Evolutionary conservation across 2,888 invertebrate species (phyloP).

Genomic region (Cheilosia vulpina): DNA sequence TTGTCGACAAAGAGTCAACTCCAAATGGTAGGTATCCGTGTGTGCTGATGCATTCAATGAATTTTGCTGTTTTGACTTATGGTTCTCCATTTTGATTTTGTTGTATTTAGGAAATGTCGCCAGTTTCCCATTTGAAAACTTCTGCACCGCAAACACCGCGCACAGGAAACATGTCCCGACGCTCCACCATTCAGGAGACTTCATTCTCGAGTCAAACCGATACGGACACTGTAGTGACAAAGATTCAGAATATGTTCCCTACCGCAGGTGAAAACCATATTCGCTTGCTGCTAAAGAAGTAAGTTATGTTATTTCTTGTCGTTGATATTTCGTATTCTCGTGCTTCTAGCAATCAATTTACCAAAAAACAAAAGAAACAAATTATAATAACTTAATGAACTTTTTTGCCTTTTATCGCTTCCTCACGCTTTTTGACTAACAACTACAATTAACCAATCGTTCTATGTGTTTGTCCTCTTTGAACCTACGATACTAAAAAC

Average conservation of each 20-base stretch:
- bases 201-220: constrained; percentile 87
- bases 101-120: constrained; percentile 82
- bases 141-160: constrained; percentile 79
- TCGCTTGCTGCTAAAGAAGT: constrained; percentile 94
- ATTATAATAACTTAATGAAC: constrained; percentile 49
- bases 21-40: constrained; percentile 76
- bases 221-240: constrained; percentile 89
- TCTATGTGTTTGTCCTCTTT: constrained; percentile 66
- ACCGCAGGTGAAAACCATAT: constrained; percentile 95
- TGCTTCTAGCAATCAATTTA: constrained; percentile 63
- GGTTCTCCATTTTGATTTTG: background rate
- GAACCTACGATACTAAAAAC: constrained; percentile 40
- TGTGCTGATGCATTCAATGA: background rate
- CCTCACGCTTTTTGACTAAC: constrained; percentile 74
- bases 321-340: constrained; percentile 30
- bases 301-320: constrained; percentile 83
- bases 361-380: constrained; percentile 22
- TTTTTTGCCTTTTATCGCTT: constrained; percentile 73
- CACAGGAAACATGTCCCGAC: constrained; percentile 80
- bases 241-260: constrained; percentile 94
- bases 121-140: constrained; percentile 79
- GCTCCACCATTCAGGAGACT: constrained; percentile 86
- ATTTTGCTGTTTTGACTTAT: background rate
- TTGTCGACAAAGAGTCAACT: constrained; percentile 79
- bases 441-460: constrained; percentile 71